Evolutionary conservation across 1,140 invertebrate species (phyloP).

Genomic region (Brachionus asplanchnoidis): DNA sequence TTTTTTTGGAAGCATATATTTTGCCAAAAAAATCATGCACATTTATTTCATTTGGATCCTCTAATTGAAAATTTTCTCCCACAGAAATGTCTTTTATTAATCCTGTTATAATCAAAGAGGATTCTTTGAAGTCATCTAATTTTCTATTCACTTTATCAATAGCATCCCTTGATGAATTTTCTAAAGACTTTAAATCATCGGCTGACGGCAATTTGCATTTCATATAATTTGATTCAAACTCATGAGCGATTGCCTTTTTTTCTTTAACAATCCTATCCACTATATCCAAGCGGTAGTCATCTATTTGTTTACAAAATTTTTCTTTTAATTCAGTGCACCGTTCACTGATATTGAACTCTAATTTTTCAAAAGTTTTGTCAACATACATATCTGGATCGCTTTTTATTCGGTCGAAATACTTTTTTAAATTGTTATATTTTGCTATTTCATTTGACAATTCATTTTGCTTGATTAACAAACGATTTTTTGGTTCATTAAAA

Average conservation of each 20-base stretch:
- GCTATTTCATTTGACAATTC: background rate
- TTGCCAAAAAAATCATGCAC: background rate
- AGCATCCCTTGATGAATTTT: background rate
- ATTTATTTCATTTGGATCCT: background rate
- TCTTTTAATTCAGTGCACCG: background rate
- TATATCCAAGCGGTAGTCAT: background rate
- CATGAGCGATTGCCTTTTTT: background rate
- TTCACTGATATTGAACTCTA: background rate
- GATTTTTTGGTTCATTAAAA: background rate
- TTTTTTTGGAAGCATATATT: background rate
- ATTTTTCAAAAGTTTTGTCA: background rate
- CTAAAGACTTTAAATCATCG: background rate
- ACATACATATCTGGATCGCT: constrained; percentile 3
- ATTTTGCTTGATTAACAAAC: background rate
- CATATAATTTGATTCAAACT: background rate
- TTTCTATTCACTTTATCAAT: background rate
- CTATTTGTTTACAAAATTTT: background rate
- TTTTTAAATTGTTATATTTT: background rate
- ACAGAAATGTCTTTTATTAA: background rate
- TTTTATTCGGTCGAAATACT: background rate
- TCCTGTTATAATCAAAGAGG: background rate
- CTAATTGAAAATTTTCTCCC: background rate
- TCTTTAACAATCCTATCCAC: background rate
- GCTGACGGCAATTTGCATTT: background rate
- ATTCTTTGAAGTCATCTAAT: background rate